Base-by-base conservation (phyloP, 1,140 invertebrate species). In the Gryon sp. region DNA sequence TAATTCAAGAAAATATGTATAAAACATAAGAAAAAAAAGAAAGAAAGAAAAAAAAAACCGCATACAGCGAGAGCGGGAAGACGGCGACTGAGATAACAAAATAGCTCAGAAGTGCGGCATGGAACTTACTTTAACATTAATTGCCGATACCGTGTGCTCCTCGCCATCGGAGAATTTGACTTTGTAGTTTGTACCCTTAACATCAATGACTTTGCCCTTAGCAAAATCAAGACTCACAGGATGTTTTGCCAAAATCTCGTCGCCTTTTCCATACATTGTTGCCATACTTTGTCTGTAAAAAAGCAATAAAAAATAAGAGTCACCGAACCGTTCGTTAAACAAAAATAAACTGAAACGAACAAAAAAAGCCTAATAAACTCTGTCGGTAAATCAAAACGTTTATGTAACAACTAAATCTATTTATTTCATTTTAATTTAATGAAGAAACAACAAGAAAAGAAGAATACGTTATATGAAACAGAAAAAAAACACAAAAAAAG, bases 231-330 rank as follows among this genome's bases (percentile, higher is more conserved):
- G 53, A 0, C 68, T 74, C n/a, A 30, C 57, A n/a, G 85, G 83
- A 50, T 76, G 46, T 38, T 79, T 87, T 1, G 83, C 87, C 41
- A 86, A 55, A 9, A 88, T 82, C 12, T 82, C 50, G 4, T 86
- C 83, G 16, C 87, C 87, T 36, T 84, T 83, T 0, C 14, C 22
- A 24, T 84, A 87, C 69, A 81, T 84, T 76, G 81, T 85, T 55
- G 46, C 30, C 24, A 63, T 55, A 24, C 24, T 50, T n/a, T 60
- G 6, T 26, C 34, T 45, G 32, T 6, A 28, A 52, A 34, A 55
- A 48, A 1, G n/a, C 32, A 65, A 59, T 15, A 15, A 36, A n/a
- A n/a, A n/a, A n/a, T n/a, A n/a, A n/a, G n/a, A n/a, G n/a, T n/a
- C n/a, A 45, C 20, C 8, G 11, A 28, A 57, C 34, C 20, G 36